Percentiles rank a stretch among this genome's conserved stretches.
Conservation (phyloP, 2,113 vertebrate genomes). For the Myiozetetes cayanensis region DNA sequence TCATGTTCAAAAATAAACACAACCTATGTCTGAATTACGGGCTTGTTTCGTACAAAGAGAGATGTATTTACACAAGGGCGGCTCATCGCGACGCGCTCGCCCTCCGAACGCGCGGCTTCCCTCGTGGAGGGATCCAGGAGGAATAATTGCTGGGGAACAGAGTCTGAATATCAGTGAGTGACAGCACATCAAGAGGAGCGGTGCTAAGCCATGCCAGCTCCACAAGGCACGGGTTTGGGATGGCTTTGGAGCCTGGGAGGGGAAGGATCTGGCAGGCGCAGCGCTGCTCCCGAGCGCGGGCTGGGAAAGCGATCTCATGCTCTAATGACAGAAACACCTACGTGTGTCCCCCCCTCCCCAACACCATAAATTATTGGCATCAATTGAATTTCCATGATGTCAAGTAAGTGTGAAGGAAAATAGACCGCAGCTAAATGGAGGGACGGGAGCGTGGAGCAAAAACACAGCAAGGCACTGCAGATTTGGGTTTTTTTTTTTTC, state of each 20-base stretch:
- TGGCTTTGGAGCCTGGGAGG: background rate
- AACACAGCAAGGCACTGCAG: background rate
- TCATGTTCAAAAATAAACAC: conserved; percentile 61
- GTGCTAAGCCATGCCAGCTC: background rate
- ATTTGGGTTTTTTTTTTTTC: no score
- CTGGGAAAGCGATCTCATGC: background rate
- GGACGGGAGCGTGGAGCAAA: background rate
- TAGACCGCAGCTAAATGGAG: background rate
- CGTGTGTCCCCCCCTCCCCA: background rate
- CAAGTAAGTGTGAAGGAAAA: conserved; percentile 16
- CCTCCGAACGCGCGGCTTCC: background rate
- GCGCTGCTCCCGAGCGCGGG: background rate
- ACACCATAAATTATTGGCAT: background rate
- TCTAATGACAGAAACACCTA: background rate
- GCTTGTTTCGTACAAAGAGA: conserved; percentile 4
- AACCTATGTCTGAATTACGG: conserved; percentile 10
- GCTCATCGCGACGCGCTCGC: background rate
- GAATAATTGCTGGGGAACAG: background rate
- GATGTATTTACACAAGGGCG: conserved; percentile 33
- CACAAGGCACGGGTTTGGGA: fast-evolving
- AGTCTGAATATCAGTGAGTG: background rate
- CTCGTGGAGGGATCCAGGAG: background rate
- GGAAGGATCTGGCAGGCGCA: background rate
- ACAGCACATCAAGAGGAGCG: background rate
- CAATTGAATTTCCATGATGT: conserved; percentile 16